These are phyloP conservation scores for Eurytoma californica DNA, from an alignment of 2,888 invertebrate genomes.

Conservation along the genomic window DNA sequence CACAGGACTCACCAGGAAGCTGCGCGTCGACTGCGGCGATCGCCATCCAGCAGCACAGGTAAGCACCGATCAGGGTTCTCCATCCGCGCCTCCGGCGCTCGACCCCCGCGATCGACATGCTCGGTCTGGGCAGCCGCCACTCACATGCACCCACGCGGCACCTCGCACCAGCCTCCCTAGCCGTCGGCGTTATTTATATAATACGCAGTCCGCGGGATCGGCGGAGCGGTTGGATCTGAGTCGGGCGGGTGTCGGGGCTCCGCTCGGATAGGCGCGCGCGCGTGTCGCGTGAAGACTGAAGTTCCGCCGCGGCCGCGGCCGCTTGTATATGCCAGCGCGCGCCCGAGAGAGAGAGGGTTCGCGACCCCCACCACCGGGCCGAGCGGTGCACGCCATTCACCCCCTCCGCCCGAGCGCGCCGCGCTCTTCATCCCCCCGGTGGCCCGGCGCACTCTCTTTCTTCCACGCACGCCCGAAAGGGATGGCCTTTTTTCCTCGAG, in stretches of 20 bases:
- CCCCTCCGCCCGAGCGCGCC: slow-evolving; percentile 50
- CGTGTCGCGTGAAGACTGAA: slow-evolving; percentile 73
- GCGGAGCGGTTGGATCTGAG: neutral
- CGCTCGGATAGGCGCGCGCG: slow-evolving; percentile 62
- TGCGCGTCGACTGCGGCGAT: slow-evolving; percentile 65
- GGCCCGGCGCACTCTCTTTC: slow-evolving; percentile 23
- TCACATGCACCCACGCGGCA: slow-evolving; percentile 39
- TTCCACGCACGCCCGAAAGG: slow-evolving; percentile 39
- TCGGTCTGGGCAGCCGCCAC: neutral
- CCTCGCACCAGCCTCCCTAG: slow-evolving; percentile 41
- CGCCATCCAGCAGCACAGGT: slow-evolving; percentile 50
- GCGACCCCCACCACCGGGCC: slow-evolving; percentile 35
- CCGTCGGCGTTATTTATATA: slow-evolving; percentile 5
- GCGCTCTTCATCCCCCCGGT: slow-evolving; percentile 44
- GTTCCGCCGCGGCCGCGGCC: slow-evolving; percentile 65
- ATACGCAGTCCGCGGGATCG: neutral
- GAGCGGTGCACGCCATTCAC: slow-evolving; percentile 43
- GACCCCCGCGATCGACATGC: neutral
- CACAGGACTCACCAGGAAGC: slow-evolving; percentile 66
- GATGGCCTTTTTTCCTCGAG: slow-evolving; percentile 20
- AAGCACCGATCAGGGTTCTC: slow-evolving; percentile 34
- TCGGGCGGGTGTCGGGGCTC: slow-evolving; percentile 43
- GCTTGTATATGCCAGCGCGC: slow-evolving; percentile 65
- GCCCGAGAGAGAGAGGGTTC: slow-evolving; percentile 54
- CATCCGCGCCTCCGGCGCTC: slow-evolving; percentile 17